Percentiles rank a stretch among this genome's conserved stretches.
phyloP scores from a whole-genome alignment of 2,888 invertebrate species.

The Cryptophagus acutangulus region DNA sequence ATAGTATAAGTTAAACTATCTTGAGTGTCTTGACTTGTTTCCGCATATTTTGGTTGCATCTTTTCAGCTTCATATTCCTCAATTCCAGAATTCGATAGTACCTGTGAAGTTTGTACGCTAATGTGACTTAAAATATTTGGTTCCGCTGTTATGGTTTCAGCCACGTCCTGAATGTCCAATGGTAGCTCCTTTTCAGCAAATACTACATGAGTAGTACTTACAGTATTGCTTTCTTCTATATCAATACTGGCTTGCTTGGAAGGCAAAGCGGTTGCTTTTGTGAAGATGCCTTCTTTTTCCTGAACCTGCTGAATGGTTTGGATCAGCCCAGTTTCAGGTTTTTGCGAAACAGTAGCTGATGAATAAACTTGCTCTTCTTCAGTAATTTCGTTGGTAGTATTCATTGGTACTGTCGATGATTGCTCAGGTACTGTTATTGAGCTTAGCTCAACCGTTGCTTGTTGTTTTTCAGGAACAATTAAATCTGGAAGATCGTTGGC shows the following conservation, averaged over 20 bases:
- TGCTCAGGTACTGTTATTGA: conserved; percentile 47
- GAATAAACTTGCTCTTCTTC: conserved; percentile 13
- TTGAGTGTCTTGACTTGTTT: conserved; percentile 24
- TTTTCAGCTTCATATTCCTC: conserved; percentile 21
- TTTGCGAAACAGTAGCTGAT: conserved; percentile 38
- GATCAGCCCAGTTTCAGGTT: conserved; percentile 37
- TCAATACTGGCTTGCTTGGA: conserved; percentile 46
- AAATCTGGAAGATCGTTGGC: conserved; percentile 27
- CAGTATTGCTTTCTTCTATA: conserved; percentile 45
- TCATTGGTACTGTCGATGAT: conserved; percentile 21
- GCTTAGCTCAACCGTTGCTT: conserved; percentile 42
- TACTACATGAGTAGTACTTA: conserved; percentile 50
- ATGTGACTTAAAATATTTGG: conserved; percentile 45
- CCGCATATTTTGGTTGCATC: conserved; percentile 25
- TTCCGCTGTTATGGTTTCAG: conserved; percentile 37
- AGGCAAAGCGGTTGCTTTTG: conserved; percentile 17
- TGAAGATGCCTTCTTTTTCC: conserved; percentile 39
- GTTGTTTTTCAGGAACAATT: conserved; percentile 20
- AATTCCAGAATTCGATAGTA: conserved; percentile 26
- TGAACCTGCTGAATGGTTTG: conserved; percentile 38
- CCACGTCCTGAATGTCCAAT: conserved; percentile 40
- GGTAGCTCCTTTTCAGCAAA: conserved; percentile 50
- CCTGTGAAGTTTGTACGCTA: conserved; percentile 46
- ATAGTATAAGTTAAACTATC: conserved; percentile 28
- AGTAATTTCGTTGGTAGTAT: conserved; percentile 10